phyloP scores from a whole-genome alignment of 2,797 vertebrate species.

The Enteromius radiatus region DNA sequence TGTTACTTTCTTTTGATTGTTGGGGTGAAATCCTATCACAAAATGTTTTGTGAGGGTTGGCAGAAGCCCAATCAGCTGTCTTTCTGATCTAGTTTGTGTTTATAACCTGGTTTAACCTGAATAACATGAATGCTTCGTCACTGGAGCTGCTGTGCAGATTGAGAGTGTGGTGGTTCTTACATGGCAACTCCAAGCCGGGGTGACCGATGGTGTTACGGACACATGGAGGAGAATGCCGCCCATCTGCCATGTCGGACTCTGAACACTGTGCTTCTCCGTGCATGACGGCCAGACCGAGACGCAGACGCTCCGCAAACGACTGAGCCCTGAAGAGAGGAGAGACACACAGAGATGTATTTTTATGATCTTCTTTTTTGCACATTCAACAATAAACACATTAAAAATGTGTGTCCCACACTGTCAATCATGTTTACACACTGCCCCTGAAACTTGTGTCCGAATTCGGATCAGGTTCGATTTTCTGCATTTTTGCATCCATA shows the following conservation, averaged over 20 bases:
- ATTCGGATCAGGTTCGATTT: no score
- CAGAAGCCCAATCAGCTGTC: not conserved
- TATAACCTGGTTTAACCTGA: not conserved
- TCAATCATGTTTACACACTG: no score
- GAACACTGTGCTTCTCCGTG: conserved; percentile 96
- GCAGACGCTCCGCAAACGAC: conserved; percentile 93
- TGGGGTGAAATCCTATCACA: not conserved
- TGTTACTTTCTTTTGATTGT: not conserved
- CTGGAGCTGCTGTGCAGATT: conserved; percentile 8
- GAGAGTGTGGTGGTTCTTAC: conserved; percentile 78
- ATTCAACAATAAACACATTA: no score
- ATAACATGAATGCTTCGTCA: not conserved
- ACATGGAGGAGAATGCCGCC: conserved; percentile 92
- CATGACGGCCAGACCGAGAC: conserved; percentile 94
- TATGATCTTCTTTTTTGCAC: not conserved
- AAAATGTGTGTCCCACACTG: no score
- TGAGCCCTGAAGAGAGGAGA: conserved; percentile 82
- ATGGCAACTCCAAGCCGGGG: conserved; percentile 90
- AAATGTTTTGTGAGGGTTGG: not conserved
- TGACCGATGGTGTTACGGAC: conserved; percentile 92
- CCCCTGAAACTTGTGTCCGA: no score
- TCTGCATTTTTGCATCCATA: no score
- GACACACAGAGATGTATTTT: not conserved
- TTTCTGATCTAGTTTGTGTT: not conserved
- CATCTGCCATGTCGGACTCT: conserved; percentile 97